Evolutionary conservation across 2,797 vertebrate species (phyloP), one percentile per base, ranked within the genome.

Genomic region (Sus cebifrons): DNA sequence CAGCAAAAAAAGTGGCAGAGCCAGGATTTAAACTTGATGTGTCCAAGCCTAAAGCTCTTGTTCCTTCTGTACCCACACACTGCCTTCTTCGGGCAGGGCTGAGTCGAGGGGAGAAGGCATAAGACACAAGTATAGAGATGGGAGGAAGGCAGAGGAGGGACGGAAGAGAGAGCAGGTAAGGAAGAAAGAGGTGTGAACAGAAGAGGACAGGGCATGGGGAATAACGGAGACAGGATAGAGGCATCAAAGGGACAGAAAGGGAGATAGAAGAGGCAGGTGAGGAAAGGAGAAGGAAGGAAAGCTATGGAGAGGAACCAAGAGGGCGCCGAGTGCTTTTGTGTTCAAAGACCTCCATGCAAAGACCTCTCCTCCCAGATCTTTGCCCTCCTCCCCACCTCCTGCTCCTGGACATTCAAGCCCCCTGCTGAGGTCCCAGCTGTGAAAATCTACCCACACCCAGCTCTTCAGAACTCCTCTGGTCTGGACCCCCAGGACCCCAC

Each of bases 141-240:
- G 29, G 21, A 71, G 90, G 75, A 54, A 71, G 68, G 67, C 65
- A 49, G 64, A 91, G 16, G 40, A 56, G 40, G n/a, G n/a, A 79
- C 36, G 60, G 2, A 29, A 40, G 16, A 21, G 16, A 29, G 36
- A 90, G 25, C 13, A 6, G 56, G 52, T 86, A 40, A 58, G 29
- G 14, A 56, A 44, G 60, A 1, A 0, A 10, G 56, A 52, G 70
- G 9, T 12, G 27, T 70, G 29, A 4, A 1, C 0, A 17, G 73
- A 94, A 18, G 25, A 32, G 32, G 27, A 17, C 1, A 32, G 65
- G 67, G 6, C 6, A 11, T 0, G 0, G 27, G 16, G 78, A 36
- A 56, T 25, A 23, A 73, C 58, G 14, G 36, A 32, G 44, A 62
- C 1, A 4, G 71, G 60, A 32, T 3, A 29, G 27, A 44, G 29